Percentiles rank a stretch among this genome's conserved stretches.
Evolutionary conservation across 2,113 vertebrate genomes (phyloP).

Genomic region (Apodemus speciosus): DNA sequence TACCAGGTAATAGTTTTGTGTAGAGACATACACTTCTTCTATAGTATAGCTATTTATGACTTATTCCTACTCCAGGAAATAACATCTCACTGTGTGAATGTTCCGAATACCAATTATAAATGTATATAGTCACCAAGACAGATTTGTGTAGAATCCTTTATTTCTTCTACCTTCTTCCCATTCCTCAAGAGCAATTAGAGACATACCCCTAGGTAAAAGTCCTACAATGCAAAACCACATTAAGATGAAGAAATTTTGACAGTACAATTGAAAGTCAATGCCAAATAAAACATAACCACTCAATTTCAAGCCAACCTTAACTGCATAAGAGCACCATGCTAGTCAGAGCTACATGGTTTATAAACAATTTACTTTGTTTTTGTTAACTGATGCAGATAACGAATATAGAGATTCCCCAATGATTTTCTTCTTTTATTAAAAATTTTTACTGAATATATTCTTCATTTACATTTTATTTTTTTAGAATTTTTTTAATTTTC

Average conservation of each 20-base stretch:
- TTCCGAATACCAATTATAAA: background rate
- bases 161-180: background rate
- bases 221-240: background rate
- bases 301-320: background rate
- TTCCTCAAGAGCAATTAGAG: background rate
- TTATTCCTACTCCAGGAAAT: too few species aligned
- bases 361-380: background rate
- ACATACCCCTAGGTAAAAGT: background rate
- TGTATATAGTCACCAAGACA: background rate
- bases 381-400: background rate
- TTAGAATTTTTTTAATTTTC: too few species aligned
- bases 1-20: background rate
- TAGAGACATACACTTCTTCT: too few species aligned
- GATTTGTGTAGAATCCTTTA: background rate
- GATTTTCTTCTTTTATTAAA: too few species aligned
- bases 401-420: background rate
- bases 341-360: background rate
- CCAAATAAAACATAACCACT: background rate
- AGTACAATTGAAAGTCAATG: background rate
- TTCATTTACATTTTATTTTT: too few species aligned
- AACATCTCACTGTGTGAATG: background rate
- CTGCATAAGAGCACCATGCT: background rate
- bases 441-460: too few species aligned
- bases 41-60: background rate
- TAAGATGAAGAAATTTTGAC: background rate